Evolutionary conservation across 2,888 invertebrate genomes (phyloP).

Genomic region (Prosopocoilus inquinatus): DNA sequence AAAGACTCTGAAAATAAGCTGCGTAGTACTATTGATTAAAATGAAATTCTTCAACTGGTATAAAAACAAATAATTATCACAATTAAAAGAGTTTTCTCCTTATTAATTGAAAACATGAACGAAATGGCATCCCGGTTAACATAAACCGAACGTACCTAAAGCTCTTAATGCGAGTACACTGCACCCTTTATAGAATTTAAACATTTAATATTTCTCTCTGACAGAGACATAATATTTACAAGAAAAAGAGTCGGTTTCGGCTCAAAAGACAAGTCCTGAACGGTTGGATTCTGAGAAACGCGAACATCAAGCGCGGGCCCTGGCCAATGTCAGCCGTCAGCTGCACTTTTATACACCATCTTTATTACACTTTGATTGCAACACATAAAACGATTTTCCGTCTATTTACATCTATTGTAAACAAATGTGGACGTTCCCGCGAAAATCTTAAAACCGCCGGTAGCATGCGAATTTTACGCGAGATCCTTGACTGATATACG

Average conservation of each 20-base stretch:
- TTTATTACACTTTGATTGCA: slow-evolving; percentile 27
- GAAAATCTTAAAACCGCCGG: slow-evolving; percentile 4
- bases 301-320: slow-evolving; percentile 16
- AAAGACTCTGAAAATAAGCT: no score
- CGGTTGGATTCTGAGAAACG: slow-evolving; percentile 18
- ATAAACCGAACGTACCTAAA: no score
- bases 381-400: slow-evolving; percentile 22
- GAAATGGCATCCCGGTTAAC: no score
- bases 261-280: neutral
- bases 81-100: no score
- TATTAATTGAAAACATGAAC: no score
- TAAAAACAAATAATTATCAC: no score
- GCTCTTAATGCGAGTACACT: no score
- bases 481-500: neutral
- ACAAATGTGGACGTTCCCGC: slow-evolving; percentile 17
- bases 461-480: neutral
- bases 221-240: slow-evolving; percentile 2
- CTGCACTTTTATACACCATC: slow-evolving; percentile 23
- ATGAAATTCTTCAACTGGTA: no score
- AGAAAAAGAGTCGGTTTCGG: neutral
- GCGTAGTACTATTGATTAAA: no score
- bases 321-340: slow-evolving; percentile 26
- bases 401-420: slow-evolving; percentile 21
- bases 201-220: neutral
- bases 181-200: no score